These are phyloP conservation scores for Periophthalmus magnuspinnatus DNA, from an alignment of 2,797 vertebrate genomes.

Conservation along the genomic window DNA sequence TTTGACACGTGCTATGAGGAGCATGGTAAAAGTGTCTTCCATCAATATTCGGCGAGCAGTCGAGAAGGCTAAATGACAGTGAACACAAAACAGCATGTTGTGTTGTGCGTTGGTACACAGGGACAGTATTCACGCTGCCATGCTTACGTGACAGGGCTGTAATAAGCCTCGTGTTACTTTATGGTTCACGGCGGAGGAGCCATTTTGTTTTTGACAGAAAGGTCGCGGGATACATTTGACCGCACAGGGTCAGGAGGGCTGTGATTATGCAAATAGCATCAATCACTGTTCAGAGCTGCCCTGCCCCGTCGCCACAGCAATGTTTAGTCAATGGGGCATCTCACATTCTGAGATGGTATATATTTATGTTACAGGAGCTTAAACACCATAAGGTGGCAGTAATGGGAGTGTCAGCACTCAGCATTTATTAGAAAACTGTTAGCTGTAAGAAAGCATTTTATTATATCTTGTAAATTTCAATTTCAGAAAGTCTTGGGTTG, in stretches of 20 bases:
- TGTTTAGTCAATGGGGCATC: background rate
- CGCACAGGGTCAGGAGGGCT: conserved; percentile 32
- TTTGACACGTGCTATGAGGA: conserved; percentile 62
- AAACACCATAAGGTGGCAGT: background rate
- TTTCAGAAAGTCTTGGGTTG: background rate
- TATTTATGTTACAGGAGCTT: background rate
- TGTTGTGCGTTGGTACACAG: conserved; percentile 48
- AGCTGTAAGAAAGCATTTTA: background rate
- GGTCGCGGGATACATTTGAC: conserved; percentile 46
- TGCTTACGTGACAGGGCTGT: conserved; percentile 53
- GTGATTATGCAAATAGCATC: conserved; percentile 58
- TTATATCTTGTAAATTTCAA: background rate
- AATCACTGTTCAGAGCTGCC: conserved; percentile 39
- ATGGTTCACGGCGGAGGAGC: conserved; percentile 23
- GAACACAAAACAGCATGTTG: conserved; percentile 71
- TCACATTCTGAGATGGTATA: too few relatives aligned
- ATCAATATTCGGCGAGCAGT: conserved; percentile 67
- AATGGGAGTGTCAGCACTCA: background rate
- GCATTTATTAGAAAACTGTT: background rate
- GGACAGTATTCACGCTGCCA: conserved; percentile 41
- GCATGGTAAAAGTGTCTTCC: conserved; percentile 52
- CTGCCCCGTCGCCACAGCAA: background rate
- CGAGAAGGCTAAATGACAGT: conserved; percentile 68
- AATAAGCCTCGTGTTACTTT: conserved; percentile 29
- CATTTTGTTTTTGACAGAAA: conserved; percentile 47